phyloP scores from a whole-genome alignment of 2,797 vertebrate genomes.

The Acanthornis magna region DNA sequence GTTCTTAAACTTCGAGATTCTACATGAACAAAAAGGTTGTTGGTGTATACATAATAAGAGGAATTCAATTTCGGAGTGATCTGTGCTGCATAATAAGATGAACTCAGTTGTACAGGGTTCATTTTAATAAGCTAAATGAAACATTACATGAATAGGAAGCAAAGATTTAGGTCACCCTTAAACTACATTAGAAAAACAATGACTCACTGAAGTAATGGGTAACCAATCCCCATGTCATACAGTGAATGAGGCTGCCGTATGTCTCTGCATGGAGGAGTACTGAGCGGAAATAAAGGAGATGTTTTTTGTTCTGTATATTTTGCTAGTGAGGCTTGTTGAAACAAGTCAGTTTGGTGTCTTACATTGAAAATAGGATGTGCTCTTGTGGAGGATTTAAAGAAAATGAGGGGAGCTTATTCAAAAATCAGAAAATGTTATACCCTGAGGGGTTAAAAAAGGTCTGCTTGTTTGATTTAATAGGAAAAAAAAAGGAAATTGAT shows the following conservation, averaged over 20 bases:
- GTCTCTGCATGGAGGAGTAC: background rate
- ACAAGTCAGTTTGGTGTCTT: background rate
- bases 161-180: background rate
- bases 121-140: slow-evolving; percentile 31
- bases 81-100: background rate
- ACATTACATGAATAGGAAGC: background rate
- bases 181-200: background rate
- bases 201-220: background rate
- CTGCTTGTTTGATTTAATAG: background rate
- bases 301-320: background rate
- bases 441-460: background rate
- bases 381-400: background rate
- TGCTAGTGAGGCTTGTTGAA: background rate
- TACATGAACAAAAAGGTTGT: background rate
- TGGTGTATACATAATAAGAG: background rate
- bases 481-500: background rate
- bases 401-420: background rate
- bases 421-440: background rate
- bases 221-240: background rate
- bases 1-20: background rate
- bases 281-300: background rate
- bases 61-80: slow-evolving; percentile 7
- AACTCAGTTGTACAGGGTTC: background rate
- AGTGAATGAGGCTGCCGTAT: background rate
- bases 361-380: background rate